A percentile compares a stretch with the other conserved stretches of the same genome.
Conservation (phyloP, 2,888 invertebrate species). For the Bedellia somnulentella region DNA sequence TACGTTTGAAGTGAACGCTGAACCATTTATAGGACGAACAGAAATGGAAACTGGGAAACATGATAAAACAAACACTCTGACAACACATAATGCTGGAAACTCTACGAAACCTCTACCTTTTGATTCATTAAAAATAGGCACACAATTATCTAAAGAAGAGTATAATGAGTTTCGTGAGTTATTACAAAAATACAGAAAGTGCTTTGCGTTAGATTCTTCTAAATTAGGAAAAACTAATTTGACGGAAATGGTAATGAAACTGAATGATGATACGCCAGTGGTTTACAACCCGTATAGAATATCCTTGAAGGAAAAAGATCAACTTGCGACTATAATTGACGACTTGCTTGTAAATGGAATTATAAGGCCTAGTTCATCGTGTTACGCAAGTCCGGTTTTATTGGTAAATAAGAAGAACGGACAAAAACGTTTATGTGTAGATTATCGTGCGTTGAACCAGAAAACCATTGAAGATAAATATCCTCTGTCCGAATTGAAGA, state of each 20-base stretch:
- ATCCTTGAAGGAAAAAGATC: slow-evolving; percentile 5
- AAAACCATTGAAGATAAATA: slow-evolving; percentile 1
- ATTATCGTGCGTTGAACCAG: slow-evolving; percentile 1
- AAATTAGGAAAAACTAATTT: slow-evolving; percentile 7
- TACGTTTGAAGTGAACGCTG: too few relatives aligned
- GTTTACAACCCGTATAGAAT: slow-evolving; percentile 8
- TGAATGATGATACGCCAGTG: slow-evolving; percentile 5
- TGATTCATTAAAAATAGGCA: not conserved
- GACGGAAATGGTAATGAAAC: slow-evolving; percentile 5
- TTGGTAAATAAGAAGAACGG: slow-evolving; percentile 3
- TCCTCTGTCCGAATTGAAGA: slow-evolving; percentile 1
- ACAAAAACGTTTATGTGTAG: slow-evolving; percentile 3
- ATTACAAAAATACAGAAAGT: slow-evolving; percentile 4
- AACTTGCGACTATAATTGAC: slow-evolving; percentile 5
- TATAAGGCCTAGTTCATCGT: slow-evolving; percentile 2
- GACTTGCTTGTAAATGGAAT: slow-evolving; percentile 4
- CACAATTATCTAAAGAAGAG: not conserved
- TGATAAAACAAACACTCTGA: not conserved
- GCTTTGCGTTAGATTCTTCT: slow-evolving; percentile 5
- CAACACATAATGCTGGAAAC: not conserved
- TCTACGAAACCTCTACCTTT: not conserved
- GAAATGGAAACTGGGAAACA: not conserved
- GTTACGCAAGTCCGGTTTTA: slow-evolving; percentile 1
- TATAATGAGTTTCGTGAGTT: not conserved
- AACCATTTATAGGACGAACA: not conserved